phyloP scores from a whole-genome alignment of 2,113 vertebrate genomes.

The Melanerpes aurifrons region DNA sequence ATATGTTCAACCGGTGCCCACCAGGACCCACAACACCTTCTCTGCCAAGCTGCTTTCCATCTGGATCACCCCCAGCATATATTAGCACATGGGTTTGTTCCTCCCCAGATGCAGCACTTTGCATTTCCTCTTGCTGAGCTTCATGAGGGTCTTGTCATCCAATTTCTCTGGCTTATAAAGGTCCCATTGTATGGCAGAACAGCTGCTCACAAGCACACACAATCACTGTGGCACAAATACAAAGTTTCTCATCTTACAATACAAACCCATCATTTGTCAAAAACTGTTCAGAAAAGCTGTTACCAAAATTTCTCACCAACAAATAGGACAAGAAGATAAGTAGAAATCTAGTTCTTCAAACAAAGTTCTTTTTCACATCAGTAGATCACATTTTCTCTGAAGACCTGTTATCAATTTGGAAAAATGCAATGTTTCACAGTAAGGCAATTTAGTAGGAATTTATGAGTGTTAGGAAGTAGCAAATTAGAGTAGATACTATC shows the following conservation, averaged over 20 bases:
- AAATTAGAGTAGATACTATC: slow-evolving; percentile 47
- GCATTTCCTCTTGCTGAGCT: neutral
- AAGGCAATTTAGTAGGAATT: slow-evolving; percentile 38
- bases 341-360: neutral
- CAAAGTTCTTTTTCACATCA: neutral
- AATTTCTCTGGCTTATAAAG: neutral
- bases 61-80: accelerated
- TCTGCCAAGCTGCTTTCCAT: neutral
- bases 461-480: slow-evolving; percentile 37
- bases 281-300: neutral
- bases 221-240: neutral
- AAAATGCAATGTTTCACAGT: slow-evolving; percentile 21
- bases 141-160: neutral
- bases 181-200: neutral
- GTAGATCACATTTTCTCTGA: slow-evolving; percentile 15
- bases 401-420: slow-evolving; percentile 27
- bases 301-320: neutral
- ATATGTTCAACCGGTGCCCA: neutral
- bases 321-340: neutral
- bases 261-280: neutral
- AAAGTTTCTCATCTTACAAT: neutral
- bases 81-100: neutral
- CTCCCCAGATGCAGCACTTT: neutral
- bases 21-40: neutral
- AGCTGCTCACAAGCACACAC: neutral